Evolutionary conservation across 2,888 invertebrate species (phyloP).

Genomic region (Macaria notata): DNA sequence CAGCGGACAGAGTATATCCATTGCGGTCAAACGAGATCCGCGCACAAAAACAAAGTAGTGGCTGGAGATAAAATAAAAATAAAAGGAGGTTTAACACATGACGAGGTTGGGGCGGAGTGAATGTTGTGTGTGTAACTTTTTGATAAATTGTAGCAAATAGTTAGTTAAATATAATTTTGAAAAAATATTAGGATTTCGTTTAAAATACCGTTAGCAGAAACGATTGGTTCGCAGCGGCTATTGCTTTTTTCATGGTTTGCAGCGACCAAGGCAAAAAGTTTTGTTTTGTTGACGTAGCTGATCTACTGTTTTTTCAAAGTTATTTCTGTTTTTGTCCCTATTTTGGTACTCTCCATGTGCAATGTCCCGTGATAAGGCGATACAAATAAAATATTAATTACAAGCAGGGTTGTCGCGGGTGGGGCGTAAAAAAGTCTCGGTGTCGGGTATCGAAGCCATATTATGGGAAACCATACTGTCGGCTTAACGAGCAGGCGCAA

Average conservation of each 20-base stretch:
- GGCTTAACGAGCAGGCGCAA: constrained; percentile 50
- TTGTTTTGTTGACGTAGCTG: too few relatives aligned
- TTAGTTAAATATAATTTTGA: too few relatives aligned
- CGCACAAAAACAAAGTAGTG: constrained; percentile 10
- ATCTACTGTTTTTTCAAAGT: too few relatives aligned
- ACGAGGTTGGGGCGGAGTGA: too few relatives aligned
- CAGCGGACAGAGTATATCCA: constrained; percentile 1
- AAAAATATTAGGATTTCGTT: too few relatives aligned
- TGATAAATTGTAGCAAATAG: too few relatives aligned
- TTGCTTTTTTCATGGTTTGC: too few relatives aligned
- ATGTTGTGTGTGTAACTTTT: too few relatives aligned
- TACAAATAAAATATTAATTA: constrained; percentile 32
- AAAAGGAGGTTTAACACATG: background rate
- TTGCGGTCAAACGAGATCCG: constrained; percentile 11
- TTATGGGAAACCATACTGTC: constrained; percentile 68
- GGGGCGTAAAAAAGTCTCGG: constrained; percentile 44
- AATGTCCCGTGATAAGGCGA: constrained; percentile 17
- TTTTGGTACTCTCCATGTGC: constrained; percentile 9
- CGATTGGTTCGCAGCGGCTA: too few relatives aligned
- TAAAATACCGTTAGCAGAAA: too few relatives aligned
- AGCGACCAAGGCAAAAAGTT: too few relatives aligned
- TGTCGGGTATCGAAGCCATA: constrained; percentile 57
- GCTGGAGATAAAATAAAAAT: constrained; percentile 3
- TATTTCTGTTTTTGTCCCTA: background rate
- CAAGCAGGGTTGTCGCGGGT: constrained; percentile 30